Evolutionary conservation across 2,888 invertebrate genomes (phyloP).

Genomic region (Phasia obesa): DNA sequence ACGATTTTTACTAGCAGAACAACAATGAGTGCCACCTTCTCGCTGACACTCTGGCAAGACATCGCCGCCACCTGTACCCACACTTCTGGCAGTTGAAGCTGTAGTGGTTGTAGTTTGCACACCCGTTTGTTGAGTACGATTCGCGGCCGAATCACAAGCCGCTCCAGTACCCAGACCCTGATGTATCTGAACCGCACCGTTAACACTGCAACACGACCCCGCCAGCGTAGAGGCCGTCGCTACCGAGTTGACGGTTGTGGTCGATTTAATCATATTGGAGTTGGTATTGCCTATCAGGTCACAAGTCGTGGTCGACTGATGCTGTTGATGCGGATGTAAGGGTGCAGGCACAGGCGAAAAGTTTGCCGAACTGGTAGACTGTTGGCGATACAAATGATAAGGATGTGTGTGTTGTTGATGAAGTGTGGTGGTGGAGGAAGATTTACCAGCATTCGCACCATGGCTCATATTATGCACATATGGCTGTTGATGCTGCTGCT

Average conservation of each 20-base stretch:
- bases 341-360: conserved; percentile 82
- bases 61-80: conserved; percentile 75
- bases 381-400: conserved; percentile 80
- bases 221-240: conserved; percentile 81
- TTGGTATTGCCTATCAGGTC: conserved; percentile 80
- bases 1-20: conserved; percentile 84
- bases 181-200: conserved; percentile 78
- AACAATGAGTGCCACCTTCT: conserved; percentile 83
- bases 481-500: conserved; percentile 65
- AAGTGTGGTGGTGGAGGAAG: conserved; percentile 77
- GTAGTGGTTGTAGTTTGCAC: conserved; percentile 50
- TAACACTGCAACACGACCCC: conserved; percentile 80
- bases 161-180: conserved; percentile 79
- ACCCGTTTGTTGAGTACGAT: conserved; percentile 73
- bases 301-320: conserved; percentile 82
- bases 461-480: conserved; percentile 60
- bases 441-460: conserved; percentile 72
- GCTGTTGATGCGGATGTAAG: conserved; percentile 81
- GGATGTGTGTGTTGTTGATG: conserved; percentile 73
- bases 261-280: conserved; percentile 82
- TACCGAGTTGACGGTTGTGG: conserved; percentile 80
- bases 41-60: conserved; percentile 78
- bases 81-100: conserved; percentile 67
- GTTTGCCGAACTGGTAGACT: conserved; percentile 81
- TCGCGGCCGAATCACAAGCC: conserved; percentile 78